Evolutionary conservation across 2,888 invertebrate species (phyloP).

Genomic region (Gnatocerus cornutus): DNA sequence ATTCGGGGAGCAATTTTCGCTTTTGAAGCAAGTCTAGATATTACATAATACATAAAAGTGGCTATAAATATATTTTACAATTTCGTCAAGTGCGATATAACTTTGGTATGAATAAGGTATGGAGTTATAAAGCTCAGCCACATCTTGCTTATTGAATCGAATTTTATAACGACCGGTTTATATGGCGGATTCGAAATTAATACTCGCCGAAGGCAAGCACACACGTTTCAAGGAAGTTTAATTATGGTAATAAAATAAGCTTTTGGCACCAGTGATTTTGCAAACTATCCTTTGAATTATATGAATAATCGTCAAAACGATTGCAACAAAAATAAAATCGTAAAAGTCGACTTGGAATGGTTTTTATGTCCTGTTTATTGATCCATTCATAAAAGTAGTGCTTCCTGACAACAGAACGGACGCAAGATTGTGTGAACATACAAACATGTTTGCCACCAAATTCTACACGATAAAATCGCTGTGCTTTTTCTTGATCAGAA

Average conservation of each 20-base stretch:
- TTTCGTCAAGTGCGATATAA: slow-evolving; percentile 68
- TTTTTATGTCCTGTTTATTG: slow-evolving; percentile 23
- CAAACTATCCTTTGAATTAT: slow-evolving; percentile 29
- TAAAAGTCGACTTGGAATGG: slow-evolving; percentile 23
- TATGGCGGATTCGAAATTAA: slow-evolving; percentile 55
- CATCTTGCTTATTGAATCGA: slow-evolving; percentile 60
- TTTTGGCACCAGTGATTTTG: slow-evolving; percentile 34
- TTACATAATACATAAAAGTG: slow-evolving; percentile 67
- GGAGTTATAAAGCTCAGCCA: slow-evolving; percentile 62
- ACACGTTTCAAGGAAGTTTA: slow-evolving; percentile 41
- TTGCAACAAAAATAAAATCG: slow-evolving; percentile 21
- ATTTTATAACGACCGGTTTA: slow-evolving; percentile 56
- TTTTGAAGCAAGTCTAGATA: slow-evolving; percentile 50
- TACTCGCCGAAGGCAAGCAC: slow-evolving; percentile 48
- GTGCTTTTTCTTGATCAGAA: no score
- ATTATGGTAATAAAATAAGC: slow-evolving; percentile 39
- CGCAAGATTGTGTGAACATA: neutral
- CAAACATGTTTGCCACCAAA: no score
- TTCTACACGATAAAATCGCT: no score
- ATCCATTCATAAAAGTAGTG: slow-evolving; percentile 31
- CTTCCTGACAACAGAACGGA: slow-evolving; percentile 16
- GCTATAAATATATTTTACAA: slow-evolving; percentile 69
- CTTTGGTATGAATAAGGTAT: slow-evolving; percentile 65
- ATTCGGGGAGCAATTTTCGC: slow-evolving; percentile 44
- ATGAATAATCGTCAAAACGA: slow-evolving; percentile 20